Evolutionary conservation across 2,113 vertebrate species (phyloP).

Genomic region (Amphiprion percula): DNA sequence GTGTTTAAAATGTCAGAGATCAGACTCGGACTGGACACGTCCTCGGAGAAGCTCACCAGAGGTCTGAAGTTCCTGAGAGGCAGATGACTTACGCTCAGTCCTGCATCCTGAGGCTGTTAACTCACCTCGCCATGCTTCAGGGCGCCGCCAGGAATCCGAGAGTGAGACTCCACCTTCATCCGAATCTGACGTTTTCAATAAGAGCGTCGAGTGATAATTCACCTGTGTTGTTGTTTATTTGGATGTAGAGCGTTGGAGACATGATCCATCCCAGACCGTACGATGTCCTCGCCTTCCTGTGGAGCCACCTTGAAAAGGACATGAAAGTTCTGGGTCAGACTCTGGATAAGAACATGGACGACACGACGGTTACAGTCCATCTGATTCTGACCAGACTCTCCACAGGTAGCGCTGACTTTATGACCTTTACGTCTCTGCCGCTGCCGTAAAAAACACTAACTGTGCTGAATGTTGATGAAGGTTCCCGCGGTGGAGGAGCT

Average conservation of each 20-base stretch:
- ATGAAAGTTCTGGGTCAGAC: constrained; percentile 64
- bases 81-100: constrained; percentile 68
- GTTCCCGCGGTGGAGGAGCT: background rate
- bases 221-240: background rate
- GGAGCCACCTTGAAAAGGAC: constrained; percentile 80
- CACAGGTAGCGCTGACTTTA: constrained; percentile 51
- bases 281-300: constrained; percentile 75
- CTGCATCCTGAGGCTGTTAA: constrained; percentile 76
- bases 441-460: background rate
- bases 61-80: constrained; percentile 80
- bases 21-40: constrained; percentile 77
- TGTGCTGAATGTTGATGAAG: constrained; percentile 40
- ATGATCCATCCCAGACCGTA: constrained; percentile 65
- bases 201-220: rapidly evolving
- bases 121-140: constrained; percentile 82
- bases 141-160: constrained; percentile 53
- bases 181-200: background rate
- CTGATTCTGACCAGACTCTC: constrained; percentile 64
- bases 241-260: constrained; percentile 60
- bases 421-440: background rate
- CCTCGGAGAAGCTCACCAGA: constrained; percentile 56
- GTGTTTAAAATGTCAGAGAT: constrained; percentile 29
- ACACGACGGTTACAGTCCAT: constrained; percentile 73
- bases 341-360: constrained; percentile 79
- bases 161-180: constrained; percentile 51